Evolutionary conservation across 2,113 vertebrate species (phyloP), one percentile per base, ranked within the genome.

Genomic region (Ochotona princeps): DNA sequence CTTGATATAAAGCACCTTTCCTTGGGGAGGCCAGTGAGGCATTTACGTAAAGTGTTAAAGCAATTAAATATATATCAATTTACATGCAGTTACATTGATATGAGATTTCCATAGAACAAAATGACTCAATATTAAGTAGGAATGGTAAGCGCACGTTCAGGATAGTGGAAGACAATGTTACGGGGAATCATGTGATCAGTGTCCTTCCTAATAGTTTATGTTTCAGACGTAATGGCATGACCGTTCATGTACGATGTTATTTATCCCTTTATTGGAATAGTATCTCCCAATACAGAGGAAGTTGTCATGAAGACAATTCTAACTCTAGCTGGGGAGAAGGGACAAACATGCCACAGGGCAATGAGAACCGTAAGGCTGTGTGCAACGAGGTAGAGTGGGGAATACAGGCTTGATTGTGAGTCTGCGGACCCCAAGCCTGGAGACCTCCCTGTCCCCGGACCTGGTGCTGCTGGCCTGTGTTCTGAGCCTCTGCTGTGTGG

Each of bases 401-500:
- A 63, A 75, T 6, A 0, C 5, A 26, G 44, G 5, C 32, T 83
- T 79, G 25, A 4, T 14, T 15, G 18, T 47, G 15, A 8, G 20
- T 69, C 65, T 57, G 30, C 13, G 32, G 7, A 66, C 28, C 11
- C 12, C 2, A 14, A 74, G 18, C 3, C 84, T 23, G 21, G 20
- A 17, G 15, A 23, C 30, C 28, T 84, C 18, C 38, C 69, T 1
- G 2, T 30, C 7, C 12, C 0, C 6, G 3, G 25, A 73, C 2
- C 35, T 2, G 12, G 0, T 35, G 5, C n/a, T 57, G 6, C 21
- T 32, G 7, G 47, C 12, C 66, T 69, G 26, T 3, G 1, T 35
- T 80, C 35, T 8, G 0, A 35, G 28, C 0, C 1, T 23, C 3
- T 54, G 18, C 14, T 10, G 7, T 2, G 8, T 13, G 21, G 8